phyloP scores from a whole-genome alignment of 2,888 invertebrate species.

The Drosophila siamana region DNA sequence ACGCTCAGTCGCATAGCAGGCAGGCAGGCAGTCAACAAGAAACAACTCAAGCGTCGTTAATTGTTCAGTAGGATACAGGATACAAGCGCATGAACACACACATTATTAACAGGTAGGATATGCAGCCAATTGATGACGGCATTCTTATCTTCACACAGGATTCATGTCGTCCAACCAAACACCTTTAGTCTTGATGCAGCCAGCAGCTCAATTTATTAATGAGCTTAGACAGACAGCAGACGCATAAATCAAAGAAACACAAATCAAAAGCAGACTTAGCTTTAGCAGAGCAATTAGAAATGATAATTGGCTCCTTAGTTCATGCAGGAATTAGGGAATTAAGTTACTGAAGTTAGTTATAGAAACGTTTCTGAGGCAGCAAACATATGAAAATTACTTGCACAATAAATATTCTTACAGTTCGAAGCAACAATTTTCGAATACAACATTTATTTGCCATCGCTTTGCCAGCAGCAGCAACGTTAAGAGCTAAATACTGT shows the following conservation, averaged over 20 bases:
- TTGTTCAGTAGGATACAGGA: slow-evolving; percentile 45
- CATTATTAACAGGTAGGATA: background rate
- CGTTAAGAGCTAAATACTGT: slow-evolving; percentile 14
- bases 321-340: background rate
- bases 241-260: slow-evolving; percentile 56
- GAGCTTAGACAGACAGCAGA: slow-evolving; percentile 34
- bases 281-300: slow-evolving; percentile 4
- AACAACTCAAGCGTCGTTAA: slow-evolving; percentile 58
- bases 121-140: slow-evolving; percentile 50
- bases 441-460: background rate
- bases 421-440: no score
- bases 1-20: slow-evolving; percentile 34
- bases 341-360: background rate
- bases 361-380: background rate
- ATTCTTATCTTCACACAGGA: slow-evolving; percentile 28
- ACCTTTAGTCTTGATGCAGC: slow-evolving; percentile 5
- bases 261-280: slow-evolving; percentile 41
- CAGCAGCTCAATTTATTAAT: slow-evolving; percentile 60
- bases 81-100: slow-evolving; percentile 9
- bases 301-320: slow-evolving; percentile 18
- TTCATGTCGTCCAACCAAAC: slow-evolving; percentile 20
- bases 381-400: no score
- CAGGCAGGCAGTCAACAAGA: slow-evolving; percentile 6
- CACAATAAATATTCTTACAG: no score
- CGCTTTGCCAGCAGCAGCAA: no score